Percentiles rank a stretch among this genome's conserved stretches.
These are phyloP conservation scores for Zootermopsis nevadensis DNA, from an alignment of 2,888 invertebrate species.

Conservation along the genomic window DNA sequence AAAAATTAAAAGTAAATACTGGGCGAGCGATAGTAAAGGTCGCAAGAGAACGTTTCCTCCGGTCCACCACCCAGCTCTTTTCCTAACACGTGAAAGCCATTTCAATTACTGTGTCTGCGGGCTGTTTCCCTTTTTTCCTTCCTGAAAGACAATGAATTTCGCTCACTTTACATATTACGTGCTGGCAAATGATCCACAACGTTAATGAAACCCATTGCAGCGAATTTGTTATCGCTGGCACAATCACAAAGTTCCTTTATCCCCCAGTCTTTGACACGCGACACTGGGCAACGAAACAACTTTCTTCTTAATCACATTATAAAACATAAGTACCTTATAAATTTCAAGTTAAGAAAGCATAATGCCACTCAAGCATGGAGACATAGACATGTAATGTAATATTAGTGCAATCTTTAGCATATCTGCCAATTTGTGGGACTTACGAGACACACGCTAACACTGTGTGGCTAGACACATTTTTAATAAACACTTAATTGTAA, in stretches of 20 bases:
- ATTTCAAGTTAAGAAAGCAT: background rate
- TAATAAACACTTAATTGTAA: too few relatives aligned
- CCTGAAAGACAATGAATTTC: slow-evolving; percentile 12
- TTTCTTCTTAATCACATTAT: slow-evolving; percentile 7
- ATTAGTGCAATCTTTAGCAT: too few relatives aligned
- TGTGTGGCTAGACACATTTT: too few relatives aligned
- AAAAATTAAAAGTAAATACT: background rate
- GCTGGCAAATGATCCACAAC: slow-evolving; percentile 9
- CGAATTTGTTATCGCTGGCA: background rate
- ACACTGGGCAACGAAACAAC: background rate
- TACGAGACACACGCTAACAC: too few relatives aligned
- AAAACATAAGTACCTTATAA: slow-evolving; percentile 22
- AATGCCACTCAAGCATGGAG: background rate
- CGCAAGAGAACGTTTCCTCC: background rate
- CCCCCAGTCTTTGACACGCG: background rate
- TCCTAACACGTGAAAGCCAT: background rate
- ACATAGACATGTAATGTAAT: too few relatives aligned
- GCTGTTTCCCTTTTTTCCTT: slow-evolving; percentile 17
- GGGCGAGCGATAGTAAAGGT: background rate
- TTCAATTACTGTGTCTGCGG: slow-evolving; percentile 5
- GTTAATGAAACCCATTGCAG: slow-evolving; percentile 5
- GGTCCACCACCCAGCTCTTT: background rate
- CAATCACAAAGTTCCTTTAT: background rate
- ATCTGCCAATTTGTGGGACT: too few relatives aligned
- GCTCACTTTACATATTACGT: slow-evolving; percentile 24